phyloP scores from a whole-genome alignment of 1,140 invertebrate genomes.

The Drosophila asahinai region DNA sequence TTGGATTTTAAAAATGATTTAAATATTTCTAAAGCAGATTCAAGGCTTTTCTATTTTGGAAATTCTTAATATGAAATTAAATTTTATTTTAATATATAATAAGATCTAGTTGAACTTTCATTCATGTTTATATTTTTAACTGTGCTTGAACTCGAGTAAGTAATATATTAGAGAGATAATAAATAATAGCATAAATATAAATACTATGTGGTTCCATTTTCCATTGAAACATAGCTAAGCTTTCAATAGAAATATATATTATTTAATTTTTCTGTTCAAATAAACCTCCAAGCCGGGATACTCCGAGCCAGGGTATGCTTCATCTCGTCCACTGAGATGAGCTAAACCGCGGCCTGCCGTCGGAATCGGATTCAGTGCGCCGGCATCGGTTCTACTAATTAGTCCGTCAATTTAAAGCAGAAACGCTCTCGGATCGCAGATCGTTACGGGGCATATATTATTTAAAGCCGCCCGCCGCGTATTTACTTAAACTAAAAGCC shows the following conservation, averaged over 20 bases:
- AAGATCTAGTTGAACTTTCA: too few species aligned
- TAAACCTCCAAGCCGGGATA: slow-evolving; percentile 8
- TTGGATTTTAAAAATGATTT: too few species aligned
- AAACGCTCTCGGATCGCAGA: slow-evolving; percentile 47
- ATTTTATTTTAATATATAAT: too few species aligned
- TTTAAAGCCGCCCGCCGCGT: not conserved
- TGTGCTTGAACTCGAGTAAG: too few species aligned
- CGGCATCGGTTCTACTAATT: slow-evolving; percentile 74
- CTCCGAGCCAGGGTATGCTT: slow-evolving; percentile 20
- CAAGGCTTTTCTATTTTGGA: too few species aligned
- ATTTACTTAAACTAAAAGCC: not conserved
- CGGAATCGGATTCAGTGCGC: slow-evolving; percentile 57
- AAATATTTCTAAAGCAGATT: not conserved
- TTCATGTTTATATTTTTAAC: too few species aligned
- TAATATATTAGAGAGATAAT: too few species aligned
- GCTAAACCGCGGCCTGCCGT: slow-evolving; percentile 14
- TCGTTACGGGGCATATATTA: slow-evolving; percentile 22
- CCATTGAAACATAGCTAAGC: too few species aligned
- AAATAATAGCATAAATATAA: too few species aligned
- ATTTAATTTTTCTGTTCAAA: not conserved
- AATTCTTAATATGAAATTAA: too few species aligned
- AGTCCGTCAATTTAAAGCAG: slow-evolving; percentile 67
- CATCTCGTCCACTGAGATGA: slow-evolving; percentile 21
- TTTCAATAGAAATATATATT: too few species aligned
- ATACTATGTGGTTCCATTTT: too few species aligned